phyloP scores from a whole-genome alignment of 2,888 invertebrate species.

The Tryphoninae sp. region DNA sequence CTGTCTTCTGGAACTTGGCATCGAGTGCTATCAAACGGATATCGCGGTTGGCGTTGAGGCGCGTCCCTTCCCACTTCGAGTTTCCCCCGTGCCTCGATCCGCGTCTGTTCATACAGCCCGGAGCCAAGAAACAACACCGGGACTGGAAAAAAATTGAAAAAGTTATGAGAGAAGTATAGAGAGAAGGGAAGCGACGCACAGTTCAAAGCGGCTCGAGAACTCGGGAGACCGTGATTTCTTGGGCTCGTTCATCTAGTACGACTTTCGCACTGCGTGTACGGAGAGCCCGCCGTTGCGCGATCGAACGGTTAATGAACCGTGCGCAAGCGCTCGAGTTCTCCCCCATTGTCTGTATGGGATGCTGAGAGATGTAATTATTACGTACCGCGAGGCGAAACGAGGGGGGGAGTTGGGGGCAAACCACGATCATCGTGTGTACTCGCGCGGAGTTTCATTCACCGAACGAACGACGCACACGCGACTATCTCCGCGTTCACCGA shows the following conservation, averaged over 20 bases:
- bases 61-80: slow-evolving; percentile 6
- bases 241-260: slow-evolving; percentile 33
- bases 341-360: slow-evolving; percentile 61
- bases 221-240: slow-evolving; percentile 13
- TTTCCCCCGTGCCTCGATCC: slow-evolving; percentile 6
- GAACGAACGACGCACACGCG: slow-evolving; percentile 37
- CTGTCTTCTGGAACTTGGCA: not conserved
- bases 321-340: slow-evolving; percentile 42
- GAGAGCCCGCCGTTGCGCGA: slow-evolving; percentile 48
- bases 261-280: slow-evolving; percentile 5
- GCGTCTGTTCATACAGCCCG: not conserved
- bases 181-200: not conserved
- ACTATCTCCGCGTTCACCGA: slow-evolving; percentile 37
- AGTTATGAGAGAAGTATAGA: not conserved
- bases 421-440: slow-evolving; percentile 41
- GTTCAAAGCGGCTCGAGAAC: slow-evolving; percentile 36
- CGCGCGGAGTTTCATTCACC: slow-evolving; percentile 60
- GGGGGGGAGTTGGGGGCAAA: slow-evolving; percentile 23
- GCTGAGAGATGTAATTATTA: slow-evolving; percentile 62
- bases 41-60: not conserved
- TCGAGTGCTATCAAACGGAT: not conserved
- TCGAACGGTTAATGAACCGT: slow-evolving; percentile 73
- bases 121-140: not conserved
- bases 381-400: slow-evolving; percentile 57
- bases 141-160: not conserved